Evolutionary conservation across 2,888 invertebrate genomes (phyloP).

Genomic region (Galerucella pusilla): DNA sequence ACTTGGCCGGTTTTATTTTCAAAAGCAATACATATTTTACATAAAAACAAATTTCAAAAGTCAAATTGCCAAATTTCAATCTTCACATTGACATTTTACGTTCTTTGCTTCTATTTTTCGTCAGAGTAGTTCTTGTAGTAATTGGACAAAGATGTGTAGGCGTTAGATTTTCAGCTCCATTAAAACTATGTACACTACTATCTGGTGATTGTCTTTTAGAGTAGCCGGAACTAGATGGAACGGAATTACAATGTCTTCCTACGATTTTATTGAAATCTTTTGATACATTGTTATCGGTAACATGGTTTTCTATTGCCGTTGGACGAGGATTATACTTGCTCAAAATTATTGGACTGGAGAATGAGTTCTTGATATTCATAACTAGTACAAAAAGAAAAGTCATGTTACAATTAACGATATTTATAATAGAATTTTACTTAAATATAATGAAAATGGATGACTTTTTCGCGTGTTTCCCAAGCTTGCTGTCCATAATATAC

Average conservation of each 20-base stretch:
- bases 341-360: not conserved
- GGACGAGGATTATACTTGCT: not conserved
- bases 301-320: not conserved
- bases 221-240: not conserved
- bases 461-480: too few species aligned
- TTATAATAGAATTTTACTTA: not conserved
- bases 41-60: too few species aligned
- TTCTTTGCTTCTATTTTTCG: not conserved
- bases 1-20: too few species aligned
- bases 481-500: too few species aligned
- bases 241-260: not conserved
- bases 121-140: not conserved
- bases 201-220: not conserved
- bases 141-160: not conserved
- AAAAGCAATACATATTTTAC: too few species aligned
- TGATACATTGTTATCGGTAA: not conserved
- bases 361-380: constrained; percentile 1
- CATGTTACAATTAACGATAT: not conserved
- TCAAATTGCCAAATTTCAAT: too few species aligned
- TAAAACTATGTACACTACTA: not conserved
- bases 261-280: too few species aligned
- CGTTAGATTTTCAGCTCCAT: not conserved
- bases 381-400: not conserved
- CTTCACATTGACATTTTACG: constrained; percentile 1
- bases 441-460: not conserved